Evolutionary conservation across 2,113 vertebrate genomes (phyloP), one percentile per base, ranked within the genome.

Genomic region (Xiphorhynchus elegans): DNA sequence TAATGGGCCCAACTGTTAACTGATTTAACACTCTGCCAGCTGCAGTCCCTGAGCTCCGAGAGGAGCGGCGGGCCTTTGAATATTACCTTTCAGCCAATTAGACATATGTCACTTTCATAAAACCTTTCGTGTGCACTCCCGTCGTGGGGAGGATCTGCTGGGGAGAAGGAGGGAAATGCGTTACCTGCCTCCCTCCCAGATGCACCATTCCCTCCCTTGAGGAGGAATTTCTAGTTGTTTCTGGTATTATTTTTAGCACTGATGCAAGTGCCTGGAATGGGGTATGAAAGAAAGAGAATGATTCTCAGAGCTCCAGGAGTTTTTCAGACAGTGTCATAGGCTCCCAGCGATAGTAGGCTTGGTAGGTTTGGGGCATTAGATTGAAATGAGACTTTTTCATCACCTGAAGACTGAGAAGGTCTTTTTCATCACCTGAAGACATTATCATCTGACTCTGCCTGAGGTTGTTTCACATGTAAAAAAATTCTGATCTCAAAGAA

Each of bases 41-140:
- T 97, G 97, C 96, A 96, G 95, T 95, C 95, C 97, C 97, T 97
- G 96, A 74, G 88, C 89, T 69, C 91, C 17, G 80, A 77, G 93
- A 94, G 83, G 46, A 81, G 93, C 82, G 84, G 89, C 40, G 3
- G 64, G 25, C 87, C 93, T 96, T 95, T 96, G 93, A 97, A 97
- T 97, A 97, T 97, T 97, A 97, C 95, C 97, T 98, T 97, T 97
- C 96, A 97, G 94, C 87, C 96, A 97, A 96, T 97, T 96, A 97
- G 95, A 96, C 96, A 97, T 97, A 98, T 97, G 97, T 91, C 97
- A 95, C 94, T 86, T 95, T 23, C 86, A 87, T 50, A 90, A 89
- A 97, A 89, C 68, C 89, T 96, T 93, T n/a, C 46, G 10, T 39
- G 72, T 28, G 89, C 3, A 10, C 56, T 85, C 73, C 81, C 5